Conservation (phyloP, 2,888 invertebrate species). For the Thumatha senex region DNA sequence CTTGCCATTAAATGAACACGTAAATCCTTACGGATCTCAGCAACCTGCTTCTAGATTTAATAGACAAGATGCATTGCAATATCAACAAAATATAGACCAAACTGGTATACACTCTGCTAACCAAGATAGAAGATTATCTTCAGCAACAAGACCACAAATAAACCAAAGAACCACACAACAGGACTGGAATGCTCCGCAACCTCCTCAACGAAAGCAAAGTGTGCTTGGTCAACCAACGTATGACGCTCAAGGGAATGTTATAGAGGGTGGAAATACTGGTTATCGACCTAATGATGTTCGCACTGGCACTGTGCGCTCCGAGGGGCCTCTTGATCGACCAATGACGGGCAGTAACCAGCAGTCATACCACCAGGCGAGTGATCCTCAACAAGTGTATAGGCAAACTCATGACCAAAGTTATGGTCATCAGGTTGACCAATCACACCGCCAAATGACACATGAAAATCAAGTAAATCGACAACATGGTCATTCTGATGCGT, state of each 20-base stretch:
- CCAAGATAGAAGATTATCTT: slow-evolving; percentile 64
- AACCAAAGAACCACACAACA: slow-evolving; percentile 62
- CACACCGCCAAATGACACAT: slow-evolving; percentile 65
- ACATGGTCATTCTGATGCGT: slow-evolving; percentile 48
- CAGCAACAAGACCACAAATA: slow-evolving; percentile 55
- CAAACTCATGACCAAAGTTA: slow-evolving; percentile 76
- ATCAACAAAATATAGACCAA: slow-evolving; percentile 66
- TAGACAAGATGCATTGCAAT: slow-evolving; percentile 58
- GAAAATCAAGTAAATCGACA: slow-evolving; percentile 54
- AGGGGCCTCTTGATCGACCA: slow-evolving; percentile 58
- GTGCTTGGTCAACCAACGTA: slow-evolving; percentile 66
- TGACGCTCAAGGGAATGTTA: slow-evolving; percentile 55
- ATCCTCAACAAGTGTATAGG: slow-evolving; percentile 61
- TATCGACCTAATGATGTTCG: slow-evolving; percentile 67
- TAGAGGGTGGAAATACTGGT: slow-evolving; percentile 52
- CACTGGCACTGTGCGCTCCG: slow-evolving; percentile 70
- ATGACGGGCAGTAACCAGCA: slow-evolving; percentile 47
- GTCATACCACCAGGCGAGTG: slow-evolving; percentile 53
- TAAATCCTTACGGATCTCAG: slow-evolving; percentile 54
- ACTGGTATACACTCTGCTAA: slow-evolving; percentile 63
- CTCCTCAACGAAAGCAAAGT: slow-evolving; percentile 63
- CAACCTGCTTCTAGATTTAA: slow-evolving; percentile 45
- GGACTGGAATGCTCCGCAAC: slow-evolving; percentile 63
- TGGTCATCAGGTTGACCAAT: slow-evolving; percentile 60
- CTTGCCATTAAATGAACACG: slow-evolving; percentile 59